phyloP scores from a whole-genome alignment of 2,888 invertebrate species.

The Metallyticus violacea region DNA sequence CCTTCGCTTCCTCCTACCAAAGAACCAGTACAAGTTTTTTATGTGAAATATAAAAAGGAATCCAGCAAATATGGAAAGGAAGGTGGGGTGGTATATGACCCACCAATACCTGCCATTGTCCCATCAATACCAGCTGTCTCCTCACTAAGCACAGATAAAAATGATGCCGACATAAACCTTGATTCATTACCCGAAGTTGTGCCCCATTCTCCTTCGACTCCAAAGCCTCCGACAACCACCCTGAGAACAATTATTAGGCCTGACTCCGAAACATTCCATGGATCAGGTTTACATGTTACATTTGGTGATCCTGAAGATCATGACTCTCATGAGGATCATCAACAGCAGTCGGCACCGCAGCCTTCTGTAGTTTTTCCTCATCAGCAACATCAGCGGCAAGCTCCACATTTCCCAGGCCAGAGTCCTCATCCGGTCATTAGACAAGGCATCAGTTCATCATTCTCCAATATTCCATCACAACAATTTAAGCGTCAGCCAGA shows the following conservation, averaged over 20 bases:
- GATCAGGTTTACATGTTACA: constrained; percentile 74
- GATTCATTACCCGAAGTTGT: constrained; percentile 43
- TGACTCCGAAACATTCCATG: constrained; percentile 78
- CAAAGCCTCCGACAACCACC: constrained; percentile 70
- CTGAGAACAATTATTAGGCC: constrained; percentile 81
- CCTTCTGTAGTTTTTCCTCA: constrained; percentile 57
- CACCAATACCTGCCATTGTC: constrained; percentile 75
- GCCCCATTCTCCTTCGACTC: constrained; percentile 38
- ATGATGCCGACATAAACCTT: constrained; percentile 46
- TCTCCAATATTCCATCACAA: background rate
- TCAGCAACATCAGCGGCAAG: background rate
- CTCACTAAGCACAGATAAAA: constrained; percentile 60
- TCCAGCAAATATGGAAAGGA: constrained; percentile 53
- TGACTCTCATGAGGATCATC: constrained; percentile 21
- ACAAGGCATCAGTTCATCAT: constrained; percentile 19
- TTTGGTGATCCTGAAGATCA: constrained; percentile 61
- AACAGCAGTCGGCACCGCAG: constrained; percentile 58
- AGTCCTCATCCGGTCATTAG: constrained; percentile 40
- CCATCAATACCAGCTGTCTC: constrained; percentile 74
- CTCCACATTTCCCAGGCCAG: constrained; percentile 16
- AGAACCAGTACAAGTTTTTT: constrained; percentile 71
- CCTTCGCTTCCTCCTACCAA: constrained; percentile 52
- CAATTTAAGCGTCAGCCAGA: constrained; percentile 22
- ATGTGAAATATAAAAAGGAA: constrained; percentile 87
- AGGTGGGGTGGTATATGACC: constrained; percentile 66